Conservation (phyloP, 2,888 invertebrate genomes). For the Tachina lurida region DNA sequence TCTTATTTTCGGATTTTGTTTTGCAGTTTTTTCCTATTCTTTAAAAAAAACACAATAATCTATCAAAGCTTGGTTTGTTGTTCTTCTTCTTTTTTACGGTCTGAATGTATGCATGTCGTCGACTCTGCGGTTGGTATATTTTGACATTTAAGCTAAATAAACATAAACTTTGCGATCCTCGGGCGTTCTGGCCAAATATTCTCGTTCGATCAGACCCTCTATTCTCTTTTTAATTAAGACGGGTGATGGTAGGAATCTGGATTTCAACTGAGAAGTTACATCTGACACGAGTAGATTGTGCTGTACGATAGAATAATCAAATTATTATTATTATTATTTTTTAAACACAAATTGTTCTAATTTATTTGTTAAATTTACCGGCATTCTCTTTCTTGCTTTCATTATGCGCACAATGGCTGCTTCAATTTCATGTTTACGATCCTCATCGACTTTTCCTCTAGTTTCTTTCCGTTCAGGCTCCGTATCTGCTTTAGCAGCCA, state of each 20-base stretch:
- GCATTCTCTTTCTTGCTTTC: conserved; percentile 98
- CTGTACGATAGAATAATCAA: conserved; percentile 82
- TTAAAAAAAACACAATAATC: conserved; percentile 48
- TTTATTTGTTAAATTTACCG: conserved; percentile 84
- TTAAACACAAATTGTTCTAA: conserved; percentile 2
- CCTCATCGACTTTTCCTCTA: conserved; percentile 98
- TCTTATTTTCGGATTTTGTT: conserved; percentile 32
- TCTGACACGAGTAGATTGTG: conserved; percentile 97
- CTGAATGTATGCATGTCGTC: conserved; percentile 14
- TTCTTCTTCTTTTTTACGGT: conserved; percentile 14
- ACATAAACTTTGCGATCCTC: conserved; percentile 98
- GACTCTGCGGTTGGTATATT: conserved; percentile 39
- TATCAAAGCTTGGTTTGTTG: conserved; percentile 35
- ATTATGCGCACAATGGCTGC: conserved; percentile 98
- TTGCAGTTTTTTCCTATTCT: conserved; percentile 3
- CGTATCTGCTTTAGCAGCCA: conserved; percentile 97
- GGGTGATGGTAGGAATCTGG: conserved; percentile 98
- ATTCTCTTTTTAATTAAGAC: conserved; percentile 99
- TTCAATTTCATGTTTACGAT: conserved; percentile 99
- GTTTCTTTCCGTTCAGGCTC: conserved; percentile 99
- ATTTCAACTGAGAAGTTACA: conserved; percentile 98
- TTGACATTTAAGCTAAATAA: conserved; percentile 91
- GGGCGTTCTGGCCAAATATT: conserved; percentile 98
- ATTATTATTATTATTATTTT: conserved; percentile 5
- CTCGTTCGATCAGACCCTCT: conserved; percentile 99